Evolutionary conservation across 2,113 vertebrate species (phyloP), one percentile per base, ranked within the genome.

Genomic region (Nibea albiflora): DNA sequence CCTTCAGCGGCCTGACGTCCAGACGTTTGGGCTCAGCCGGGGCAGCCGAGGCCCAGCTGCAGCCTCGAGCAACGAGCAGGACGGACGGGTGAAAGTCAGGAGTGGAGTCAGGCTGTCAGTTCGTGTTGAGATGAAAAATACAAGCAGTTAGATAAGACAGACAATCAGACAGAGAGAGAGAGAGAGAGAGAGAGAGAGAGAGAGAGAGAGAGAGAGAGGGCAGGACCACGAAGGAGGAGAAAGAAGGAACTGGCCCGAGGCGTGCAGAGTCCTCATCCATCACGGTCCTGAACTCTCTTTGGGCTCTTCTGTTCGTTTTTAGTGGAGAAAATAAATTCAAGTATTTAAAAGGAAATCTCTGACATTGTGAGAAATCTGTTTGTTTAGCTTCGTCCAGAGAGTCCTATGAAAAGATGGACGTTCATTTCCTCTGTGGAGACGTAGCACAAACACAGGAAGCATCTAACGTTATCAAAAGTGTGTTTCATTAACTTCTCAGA

Each of bases 81-180:
- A 22, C 0, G n/a, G 54, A 50, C 6, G n/a, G 26, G 47, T 20
- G n/a, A 22, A 22, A 22, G 49, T 44, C 70, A 12, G 20, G 31
- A 7, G 44, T 17, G 62, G 65, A 61, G 61, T 17, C 15, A 11
- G 39, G 3, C 70, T 76, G 82, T 84, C 82, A 66, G 56, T 28
- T 73, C 61, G 79, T 24, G 67, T 80, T 61, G 28, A 46, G 39
- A 20, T 42, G 15, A 39, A 61, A 76, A 76, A 16, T 7, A 26
- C 50, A 42, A 71, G 28, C 65, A 44, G 71, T 66, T 42, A 17
- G 65, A 75, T 22, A 31, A 64, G 85, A 85, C 74, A 62, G 80
- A 80, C 24, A 22, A 22, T 56, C 46, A 22, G 70, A 72, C 47
- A 26, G 5, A 72, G 54, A 61, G 22, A 58, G 42, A 44, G n/a